phyloP scores from a whole-genome alignment of 1,140 invertebrate species.

The Caenorhabditis briggsae region DNA sequence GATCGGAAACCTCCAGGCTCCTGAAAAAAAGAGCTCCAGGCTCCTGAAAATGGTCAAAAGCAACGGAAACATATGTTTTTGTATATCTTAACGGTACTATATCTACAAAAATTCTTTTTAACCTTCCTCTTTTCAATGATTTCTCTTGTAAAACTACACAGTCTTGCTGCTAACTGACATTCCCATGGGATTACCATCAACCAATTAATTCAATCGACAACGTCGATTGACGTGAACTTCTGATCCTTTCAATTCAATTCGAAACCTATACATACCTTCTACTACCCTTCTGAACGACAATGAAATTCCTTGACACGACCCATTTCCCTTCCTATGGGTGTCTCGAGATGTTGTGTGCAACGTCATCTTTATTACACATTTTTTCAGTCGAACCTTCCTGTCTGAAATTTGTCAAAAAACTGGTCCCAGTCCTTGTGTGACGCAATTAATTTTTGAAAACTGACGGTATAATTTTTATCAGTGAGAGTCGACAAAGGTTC shows the following conservation, averaged over 20 bases:
- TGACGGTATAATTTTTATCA: neutral
- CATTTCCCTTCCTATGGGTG: neutral
- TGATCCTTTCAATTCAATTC: neutral
- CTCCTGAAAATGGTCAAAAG: too few relatives aligned
- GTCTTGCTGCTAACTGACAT: neutral
- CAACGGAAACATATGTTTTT: too few relatives aligned
- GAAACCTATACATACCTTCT: neutral
- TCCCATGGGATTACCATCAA: neutral
- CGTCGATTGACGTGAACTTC: neutral
- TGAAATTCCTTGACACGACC: conserved; percentile 41
- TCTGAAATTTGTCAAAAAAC: neutral
- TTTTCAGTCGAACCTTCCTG: neutral
- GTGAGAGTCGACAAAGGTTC: neutral
- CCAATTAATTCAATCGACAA: conserved; percentile 7
- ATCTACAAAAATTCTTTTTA: too few relatives aligned
- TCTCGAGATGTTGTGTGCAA: conserved; percentile 3
- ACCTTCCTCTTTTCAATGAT: too few relatives aligned
- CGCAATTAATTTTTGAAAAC: neutral
- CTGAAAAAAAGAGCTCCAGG: too few relatives aligned
- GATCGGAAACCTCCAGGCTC: too few relatives aligned
- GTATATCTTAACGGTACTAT: too few relatives aligned
- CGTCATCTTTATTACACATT: neutral
- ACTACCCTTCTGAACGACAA: neutral
- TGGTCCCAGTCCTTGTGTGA: neutral
- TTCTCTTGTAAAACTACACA: too few relatives aligned